phyloP scores from a whole-genome alignment of 92 coral and sea anemone species.

The Paramuricea clavata region DNA sequence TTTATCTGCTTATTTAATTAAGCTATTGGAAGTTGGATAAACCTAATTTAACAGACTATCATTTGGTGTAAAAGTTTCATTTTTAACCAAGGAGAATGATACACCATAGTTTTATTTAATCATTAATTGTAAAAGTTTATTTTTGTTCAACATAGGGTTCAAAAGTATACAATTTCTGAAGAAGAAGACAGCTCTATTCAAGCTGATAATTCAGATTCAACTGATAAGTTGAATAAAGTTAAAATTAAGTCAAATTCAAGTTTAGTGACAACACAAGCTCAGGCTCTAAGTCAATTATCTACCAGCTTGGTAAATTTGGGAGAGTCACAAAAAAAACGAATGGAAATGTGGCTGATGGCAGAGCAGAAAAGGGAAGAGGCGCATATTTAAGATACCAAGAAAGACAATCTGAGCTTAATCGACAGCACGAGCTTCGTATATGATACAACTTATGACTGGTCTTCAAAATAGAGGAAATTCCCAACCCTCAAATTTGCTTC shows the following conservation, averaged over 20 bases:
- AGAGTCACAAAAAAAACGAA: constrained; percentile 11
- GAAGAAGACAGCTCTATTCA: neutral
- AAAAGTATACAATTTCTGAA: neutral
- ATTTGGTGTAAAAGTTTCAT: neutral
- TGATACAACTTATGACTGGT: constrained; percentile 6
- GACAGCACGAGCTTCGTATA: constrained; percentile 24
- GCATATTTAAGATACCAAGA: neutral
- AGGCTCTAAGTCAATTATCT: constrained; percentile 11
- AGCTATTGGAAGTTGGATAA: too few relatives aligned
- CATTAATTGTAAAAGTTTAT: neutral
- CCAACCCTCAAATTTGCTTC: constrained; percentile 2
- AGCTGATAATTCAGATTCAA: neutral
- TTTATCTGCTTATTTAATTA: too few relatives aligned
- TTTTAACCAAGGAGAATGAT: neutral
- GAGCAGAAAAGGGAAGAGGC: constrained; percentile 17
- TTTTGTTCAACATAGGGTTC: neutral
- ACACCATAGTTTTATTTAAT: neutral
- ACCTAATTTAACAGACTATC: neutral
- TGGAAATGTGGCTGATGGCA: constrained; percentile 23
- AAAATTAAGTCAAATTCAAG: neutral
- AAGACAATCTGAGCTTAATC: constrained; percentile 23
- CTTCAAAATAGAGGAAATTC: constrained; percentile 1
- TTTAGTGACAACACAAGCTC: constrained; percentile 15
- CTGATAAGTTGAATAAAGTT: neutral
- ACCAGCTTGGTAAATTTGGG: constrained; percentile 16